Evolutionary conservation across 2,888 invertebrate species (phyloP), one percentile per base, ranked within the genome.

Genomic region (Periphyllus acericola): DNA sequence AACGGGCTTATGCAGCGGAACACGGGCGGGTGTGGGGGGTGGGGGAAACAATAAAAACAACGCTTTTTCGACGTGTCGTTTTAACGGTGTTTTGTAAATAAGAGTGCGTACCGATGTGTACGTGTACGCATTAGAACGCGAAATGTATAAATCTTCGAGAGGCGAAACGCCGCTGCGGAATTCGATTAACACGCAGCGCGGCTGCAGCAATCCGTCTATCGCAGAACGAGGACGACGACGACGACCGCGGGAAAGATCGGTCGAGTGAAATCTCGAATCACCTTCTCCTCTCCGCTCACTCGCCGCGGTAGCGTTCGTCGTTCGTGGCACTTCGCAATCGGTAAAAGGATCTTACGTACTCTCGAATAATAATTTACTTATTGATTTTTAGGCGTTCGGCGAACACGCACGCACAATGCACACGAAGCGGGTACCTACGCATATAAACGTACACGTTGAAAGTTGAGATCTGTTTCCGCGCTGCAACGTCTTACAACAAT

Each of bases 361-460:
- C 60, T 60, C 71, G 29, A 71, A 32, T 32, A 29, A 71, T 71
- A 71, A 71, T 71, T 71, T 71, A 71, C 71, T 71, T 71, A 71
- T 71, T 71, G 71, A 71, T 71, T 71, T 71, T 71, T 32, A 71
- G 68, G 68, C 29, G 68, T 71, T 29, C 29, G n/a, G 11, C 29
- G 32, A 1, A 46, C 46, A 46, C 11, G 14, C 14, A 60, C 60
- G 14, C 21, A 55, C 55, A 5, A 71, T 29, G 14, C 14, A 32
- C 14, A 71, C 14, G 14, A 1, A 71, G 2, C 0, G n/a, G 14
- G 2, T 29, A 9, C n/a, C 11, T 32, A 0, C 17, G 17, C 14
- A 32, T 66, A 66, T 66, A 68, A 6, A 68, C 6, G 68, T 11
- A 68, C n/a, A 29, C 11, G 52, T 68, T 5, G 9, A 68, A 36